Evolutionary conservation across 1,140 invertebrate genomes (phyloP), one percentile per base, ranked within the genome.

Genomic region (Theocolax elegans): DNA sequence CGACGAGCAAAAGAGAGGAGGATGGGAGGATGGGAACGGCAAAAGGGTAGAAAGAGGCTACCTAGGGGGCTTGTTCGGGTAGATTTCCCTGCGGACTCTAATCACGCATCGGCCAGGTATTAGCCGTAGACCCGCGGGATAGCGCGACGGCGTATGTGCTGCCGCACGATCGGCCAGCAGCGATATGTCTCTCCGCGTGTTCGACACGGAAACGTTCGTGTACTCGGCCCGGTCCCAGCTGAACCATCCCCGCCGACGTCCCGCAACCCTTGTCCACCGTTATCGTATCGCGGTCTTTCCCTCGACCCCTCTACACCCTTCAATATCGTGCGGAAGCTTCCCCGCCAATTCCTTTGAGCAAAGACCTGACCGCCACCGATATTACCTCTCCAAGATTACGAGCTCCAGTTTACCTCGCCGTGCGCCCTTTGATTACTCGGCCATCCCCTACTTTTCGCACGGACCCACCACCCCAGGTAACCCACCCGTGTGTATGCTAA

Each of bases 81-180:
- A 79, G 80, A 84, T 84, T 84, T 84, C 83, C 82, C 83, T 54
- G 67, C 21, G 81, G 83, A 79, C 79, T 76, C 74, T 80, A 81
- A 84, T 84, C 77, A 83, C 77, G 78, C 77, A 75, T 77, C 77
- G 77, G 73, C 71, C 70, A 77, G 76, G 76, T 77, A 80, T 76
- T 74, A 76, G 60, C 74, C 69, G 49, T 71, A 75, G 54, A 67
- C 68, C 72, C 74, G 64, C 69, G 67, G 72, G 75, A 71, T 68
- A 46, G 38, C 38, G 42, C 48, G 38, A n/a, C 44, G 46, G 64
- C 42, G 59, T 25, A 42, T 23, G 25, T 6, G 9, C 38, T n/a
- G 10, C 27, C 49, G 63, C 46, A 35, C 56, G 54, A 56, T 70
- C 73, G 62, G 62, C 49, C 70, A 67, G 72, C 65, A 68, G 69